Percentiles rank a stretch among this genome's conserved stretches.
Conservation (phyloP, 2,113 vertebrate species). For the Montifringilla adamsi region DNA sequence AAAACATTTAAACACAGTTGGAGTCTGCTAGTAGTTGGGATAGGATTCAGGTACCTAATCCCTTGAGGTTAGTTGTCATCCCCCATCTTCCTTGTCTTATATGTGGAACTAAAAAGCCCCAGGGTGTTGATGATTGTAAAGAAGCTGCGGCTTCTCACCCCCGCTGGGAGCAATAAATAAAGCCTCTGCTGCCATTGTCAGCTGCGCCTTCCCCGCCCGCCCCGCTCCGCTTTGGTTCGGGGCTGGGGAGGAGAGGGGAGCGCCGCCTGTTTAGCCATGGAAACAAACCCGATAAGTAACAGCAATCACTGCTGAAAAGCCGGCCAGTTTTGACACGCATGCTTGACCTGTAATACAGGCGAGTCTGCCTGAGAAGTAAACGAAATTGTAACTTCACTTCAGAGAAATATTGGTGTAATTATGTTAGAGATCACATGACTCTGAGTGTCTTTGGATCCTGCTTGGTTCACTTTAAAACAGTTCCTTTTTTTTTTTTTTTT, state of each 20-base stretch:
- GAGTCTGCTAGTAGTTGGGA: slow-evolving; percentile 88
- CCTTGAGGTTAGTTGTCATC: slow-evolving; percentile 83
- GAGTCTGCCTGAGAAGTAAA: slow-evolving; percentile 61
- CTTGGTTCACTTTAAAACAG: background rate
- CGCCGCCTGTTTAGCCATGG: slow-evolving; percentile 53
- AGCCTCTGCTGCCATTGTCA: slow-evolving; percentile 79
- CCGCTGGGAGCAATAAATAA: slow-evolving; percentile 96
- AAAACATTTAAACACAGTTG: slow-evolving; percentile 94
- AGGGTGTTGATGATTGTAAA: slow-evolving; percentile 88
- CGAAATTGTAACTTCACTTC: slow-evolving; percentile 56
- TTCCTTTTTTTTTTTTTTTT: background rate
- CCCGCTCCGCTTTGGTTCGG: background rate
- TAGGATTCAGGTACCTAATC: slow-evolving; percentile 97
- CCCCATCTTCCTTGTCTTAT: slow-evolving; percentile 77
- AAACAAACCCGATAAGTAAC: slow-evolving; percentile 59
- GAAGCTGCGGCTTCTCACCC: slow-evolving; percentile 84
- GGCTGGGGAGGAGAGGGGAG: background rate
- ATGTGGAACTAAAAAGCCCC: slow-evolving; percentile 84
- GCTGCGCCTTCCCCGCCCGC: slow-evolving; percentile 70
- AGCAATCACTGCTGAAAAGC: slow-evolving; percentile 27
- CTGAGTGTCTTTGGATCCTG: background rate
- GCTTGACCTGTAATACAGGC: slow-evolving; percentile 58
- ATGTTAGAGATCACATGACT: slow-evolving; percentile 18
- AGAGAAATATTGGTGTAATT: slow-evolving; percentile 65
- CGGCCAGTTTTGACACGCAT: slow-evolving; percentile 12